phyloP scores from a whole-genome alignment of 1,140 invertebrate genomes.

The Lordiphosa clarofinis region DNA sequence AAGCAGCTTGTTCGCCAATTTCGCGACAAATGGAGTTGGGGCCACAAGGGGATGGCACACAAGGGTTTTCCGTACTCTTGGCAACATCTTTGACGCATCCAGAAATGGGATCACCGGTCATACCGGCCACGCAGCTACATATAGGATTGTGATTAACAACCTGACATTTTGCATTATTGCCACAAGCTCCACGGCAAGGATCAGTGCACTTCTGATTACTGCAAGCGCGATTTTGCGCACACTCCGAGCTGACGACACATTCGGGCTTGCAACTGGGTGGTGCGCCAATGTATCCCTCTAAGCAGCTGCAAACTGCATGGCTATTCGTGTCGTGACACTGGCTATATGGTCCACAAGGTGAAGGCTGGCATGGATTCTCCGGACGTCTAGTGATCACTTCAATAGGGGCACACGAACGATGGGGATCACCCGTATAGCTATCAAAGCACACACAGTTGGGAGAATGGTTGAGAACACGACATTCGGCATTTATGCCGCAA shows the following conservation, averaged over 20 bases:
- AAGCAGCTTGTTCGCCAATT: slow-evolving; percentile 85
- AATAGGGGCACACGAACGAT: slow-evolving; percentile 53
- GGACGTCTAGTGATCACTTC: slow-evolving; percentile 75
- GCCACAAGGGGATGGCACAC: slow-evolving; percentile 89
- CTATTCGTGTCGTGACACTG: slow-evolving; percentile 82
- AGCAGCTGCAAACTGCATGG: slow-evolving; percentile 91
- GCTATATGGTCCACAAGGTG: slow-evolving; percentile 91
- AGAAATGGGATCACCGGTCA: slow-evolving; percentile 89
- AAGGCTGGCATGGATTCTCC: slow-evolving; percentile 85
- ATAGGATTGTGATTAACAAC: slow-evolving; percentile 92
- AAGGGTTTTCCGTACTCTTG: slow-evolving; percentile 82
- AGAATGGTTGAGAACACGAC: slow-evolving; percentile 85
- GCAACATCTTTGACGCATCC: slow-evolving; percentile 81
- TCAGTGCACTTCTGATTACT: slow-evolving; percentile 90
- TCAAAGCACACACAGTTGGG: slow-evolving; percentile 88
- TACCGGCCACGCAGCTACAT: slow-evolving; percentile 86
- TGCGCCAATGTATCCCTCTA: slow-evolving; percentile 86
- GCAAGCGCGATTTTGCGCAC: slow-evolving; percentile 90
- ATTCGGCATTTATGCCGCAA: slow-evolving; percentile 85
- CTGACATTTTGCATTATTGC: slow-evolving; percentile 89
- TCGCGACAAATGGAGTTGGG: slow-evolving; percentile 88
- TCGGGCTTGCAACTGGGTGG: slow-evolving; percentile 90
- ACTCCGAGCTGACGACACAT: slow-evolving; percentile 91
- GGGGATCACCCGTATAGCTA: slow-evolving; percentile 88
- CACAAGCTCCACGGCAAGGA: slow-evolving; percentile 91